Percentiles rank a stretch among this genome's conserved stretches.
Conservation (phyloP, 2,797 vertebrate genomes). For the Enteromius radiatus region DNA sequence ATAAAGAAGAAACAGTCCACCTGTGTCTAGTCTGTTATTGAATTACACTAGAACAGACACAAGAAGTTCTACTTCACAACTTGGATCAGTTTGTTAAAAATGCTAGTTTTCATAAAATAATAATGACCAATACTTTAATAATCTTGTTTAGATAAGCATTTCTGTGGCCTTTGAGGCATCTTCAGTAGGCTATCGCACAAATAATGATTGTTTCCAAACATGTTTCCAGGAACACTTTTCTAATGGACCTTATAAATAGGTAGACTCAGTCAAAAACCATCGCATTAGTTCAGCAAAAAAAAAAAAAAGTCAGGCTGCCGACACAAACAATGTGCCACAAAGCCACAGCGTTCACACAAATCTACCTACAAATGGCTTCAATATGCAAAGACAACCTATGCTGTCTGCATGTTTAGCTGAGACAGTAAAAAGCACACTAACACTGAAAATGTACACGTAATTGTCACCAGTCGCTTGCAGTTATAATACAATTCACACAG, state of each 20-base stretch:
- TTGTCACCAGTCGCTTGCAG: constrained; percentile 78
- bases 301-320: background rate
- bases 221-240: background rate
- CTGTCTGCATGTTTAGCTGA: background rate
- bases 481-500: constrained; percentile 72
- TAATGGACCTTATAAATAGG: background rate
- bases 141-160: background rate
- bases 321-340: constrained; percentile 15
- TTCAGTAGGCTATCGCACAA: background rate
- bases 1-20: no score
- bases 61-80: background rate
- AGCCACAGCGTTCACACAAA: background rate
- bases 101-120: background rate
- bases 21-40: no score
- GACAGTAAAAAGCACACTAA: background rate
- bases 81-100: background rate
- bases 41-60: no score
- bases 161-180: background rate
- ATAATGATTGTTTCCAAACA: background rate
- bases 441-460: constrained; percentile 10
- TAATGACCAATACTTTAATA: background rate
- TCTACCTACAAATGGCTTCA: background rate
- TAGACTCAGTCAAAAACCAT: background rate
- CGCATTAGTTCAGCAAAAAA: background rate
- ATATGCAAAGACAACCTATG: background rate